Percentiles rank a stretch among this genome's conserved stretches.
Conservation (phyloP, 35 echinoderm and acorn worm genomes). For the Heliocidaris erythrogramma region DNA sequence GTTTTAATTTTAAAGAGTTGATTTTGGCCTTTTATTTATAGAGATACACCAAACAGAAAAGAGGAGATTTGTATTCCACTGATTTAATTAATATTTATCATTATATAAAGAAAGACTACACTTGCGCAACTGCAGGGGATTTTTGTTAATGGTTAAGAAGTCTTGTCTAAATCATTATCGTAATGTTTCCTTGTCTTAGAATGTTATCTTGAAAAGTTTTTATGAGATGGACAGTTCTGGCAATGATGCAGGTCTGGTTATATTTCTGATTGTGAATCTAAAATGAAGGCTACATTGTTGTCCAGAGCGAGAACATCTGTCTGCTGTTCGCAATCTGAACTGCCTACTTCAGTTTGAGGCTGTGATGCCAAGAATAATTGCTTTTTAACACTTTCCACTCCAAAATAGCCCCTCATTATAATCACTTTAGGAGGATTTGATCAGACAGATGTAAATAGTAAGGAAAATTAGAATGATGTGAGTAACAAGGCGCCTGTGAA, state of each 20-base stretch:
- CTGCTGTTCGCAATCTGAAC: conserved; percentile 35
- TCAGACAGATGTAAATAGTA: conserved; percentile 4
- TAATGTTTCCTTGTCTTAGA: not conserved
- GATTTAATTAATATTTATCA: too few species aligned
- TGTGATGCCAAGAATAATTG: not conserved
- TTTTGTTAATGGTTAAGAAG: too few species aligned
- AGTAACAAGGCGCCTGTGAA: not conserved
- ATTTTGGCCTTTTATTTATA: too few species aligned
- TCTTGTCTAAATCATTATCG: not conserved
- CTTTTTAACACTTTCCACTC: not conserved
- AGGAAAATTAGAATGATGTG: not conserved
- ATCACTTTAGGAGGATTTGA: not conserved
- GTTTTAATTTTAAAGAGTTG: too few species aligned
- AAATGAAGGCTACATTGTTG: not conserved
- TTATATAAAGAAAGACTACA: too few species aligned
- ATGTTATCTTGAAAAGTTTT: not conserved
- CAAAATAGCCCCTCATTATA: not conserved
- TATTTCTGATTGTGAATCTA: not conserved
- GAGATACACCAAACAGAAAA: too few species aligned
- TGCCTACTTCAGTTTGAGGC: not conserved
- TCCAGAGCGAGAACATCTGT: conserved; percentile 31
- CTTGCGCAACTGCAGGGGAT: too few species aligned
- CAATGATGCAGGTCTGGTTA: not conserved
- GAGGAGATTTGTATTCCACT: too few species aligned
- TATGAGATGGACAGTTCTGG: not conserved